Conservation (phyloP, 53 echinoderm and acorn worm species). For the Hippasteria phrygiana region DNA sequence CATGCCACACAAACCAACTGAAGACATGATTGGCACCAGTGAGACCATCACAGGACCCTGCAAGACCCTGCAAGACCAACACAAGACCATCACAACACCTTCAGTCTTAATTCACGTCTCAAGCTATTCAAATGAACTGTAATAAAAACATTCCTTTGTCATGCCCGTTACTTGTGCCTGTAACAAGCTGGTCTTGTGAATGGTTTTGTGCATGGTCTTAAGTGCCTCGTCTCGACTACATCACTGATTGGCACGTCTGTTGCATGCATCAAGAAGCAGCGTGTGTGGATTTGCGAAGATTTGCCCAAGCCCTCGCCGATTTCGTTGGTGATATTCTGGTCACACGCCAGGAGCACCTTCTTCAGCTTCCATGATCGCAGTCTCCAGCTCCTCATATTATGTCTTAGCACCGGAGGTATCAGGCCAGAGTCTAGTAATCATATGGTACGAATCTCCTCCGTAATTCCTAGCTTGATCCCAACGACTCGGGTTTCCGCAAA, state of each 20-base stretch:
- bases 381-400: not conserved
- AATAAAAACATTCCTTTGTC: too few relatives aligned
- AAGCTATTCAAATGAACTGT: too few relatives aligned
- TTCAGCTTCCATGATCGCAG: not conserved
- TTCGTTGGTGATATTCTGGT: not conserved
- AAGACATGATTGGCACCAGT: too few relatives aligned
- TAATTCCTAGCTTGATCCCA: not conserved
- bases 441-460: not conserved
- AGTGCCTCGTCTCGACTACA: too few relatives aligned
- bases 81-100: too few relatives aligned
- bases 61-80: too few relatives aligned
- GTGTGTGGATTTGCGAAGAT: not conserved
- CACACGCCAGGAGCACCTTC: not conserved
- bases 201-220: too few relatives aligned
- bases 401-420: not conserved
- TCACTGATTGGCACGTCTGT: not conserved
- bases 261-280: not conserved
- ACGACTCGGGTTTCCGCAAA: not conserved
- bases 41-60: too few relatives aligned
- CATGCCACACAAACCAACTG: too few relatives aligned
- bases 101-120: too few relatives aligned
- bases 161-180: too few relatives aligned
- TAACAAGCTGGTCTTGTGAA: too few relatives aligned
- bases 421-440: not conserved
- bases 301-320: not conserved